phyloP scores from a whole-genome alignment of 1,140 invertebrate genomes.

The Acyrthosiphon pisum region DNA sequence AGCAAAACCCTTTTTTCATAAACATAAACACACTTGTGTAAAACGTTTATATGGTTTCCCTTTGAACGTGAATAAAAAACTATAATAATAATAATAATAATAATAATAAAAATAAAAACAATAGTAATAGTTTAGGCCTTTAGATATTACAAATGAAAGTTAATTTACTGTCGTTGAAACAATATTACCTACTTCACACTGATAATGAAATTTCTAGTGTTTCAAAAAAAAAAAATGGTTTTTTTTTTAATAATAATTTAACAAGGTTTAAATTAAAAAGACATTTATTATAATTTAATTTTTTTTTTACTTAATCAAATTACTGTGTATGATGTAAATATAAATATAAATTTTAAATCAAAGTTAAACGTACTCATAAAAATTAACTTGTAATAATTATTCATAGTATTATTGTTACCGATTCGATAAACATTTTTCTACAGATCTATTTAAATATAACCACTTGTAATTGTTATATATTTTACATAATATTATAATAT shows the following conservation, averaged over 20 bases:
- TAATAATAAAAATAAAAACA: not conserved
- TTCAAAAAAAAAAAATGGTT: not conserved
- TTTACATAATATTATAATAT: not conserved
- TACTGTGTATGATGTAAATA: not conserved
- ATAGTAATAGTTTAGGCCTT: not conserved
- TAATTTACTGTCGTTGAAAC: not conserved
- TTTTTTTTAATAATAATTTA: not conserved
- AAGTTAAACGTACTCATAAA: not conserved
- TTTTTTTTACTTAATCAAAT: not conserved
- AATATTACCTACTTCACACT: not conserved
- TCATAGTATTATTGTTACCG: not conserved
- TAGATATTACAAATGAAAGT: not conserved
- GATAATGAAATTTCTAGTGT: not conserved
- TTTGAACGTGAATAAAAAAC: not conserved
- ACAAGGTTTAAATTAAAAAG: not conserved
- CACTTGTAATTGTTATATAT: not conserved
- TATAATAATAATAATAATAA: not conserved
- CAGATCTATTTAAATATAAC: not conserved
- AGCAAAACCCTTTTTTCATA: not conserved
- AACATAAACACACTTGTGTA: constrained; percentile 24
- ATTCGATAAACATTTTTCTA: not conserved
- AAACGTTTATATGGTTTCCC: not conserved
- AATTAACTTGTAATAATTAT: not conserved
- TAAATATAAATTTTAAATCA: not conserved
- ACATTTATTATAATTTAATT: not conserved